phyloP scores from a whole-genome alignment of 2,888 invertebrate species.

The Temnothorax rugatulus region DNA sequence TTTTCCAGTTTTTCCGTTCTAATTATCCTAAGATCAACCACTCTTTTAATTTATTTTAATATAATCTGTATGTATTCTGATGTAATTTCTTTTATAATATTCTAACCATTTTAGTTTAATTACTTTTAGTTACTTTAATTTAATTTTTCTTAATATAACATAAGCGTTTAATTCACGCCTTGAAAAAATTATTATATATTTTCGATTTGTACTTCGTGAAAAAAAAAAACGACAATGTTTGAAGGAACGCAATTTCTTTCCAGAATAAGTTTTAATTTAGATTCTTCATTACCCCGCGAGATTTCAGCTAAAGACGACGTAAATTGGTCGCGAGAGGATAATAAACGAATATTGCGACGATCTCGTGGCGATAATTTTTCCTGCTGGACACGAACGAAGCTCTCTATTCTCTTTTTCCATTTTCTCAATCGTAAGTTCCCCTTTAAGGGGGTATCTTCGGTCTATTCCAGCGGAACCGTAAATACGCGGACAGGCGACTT shows the following conservation, averaged over 20 bases:
- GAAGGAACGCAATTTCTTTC: background rate
- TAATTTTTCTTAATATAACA: background rate
- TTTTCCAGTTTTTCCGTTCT: background rate
- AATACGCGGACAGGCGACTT: slow-evolving; percentile 60
- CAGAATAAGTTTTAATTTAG: background rate
- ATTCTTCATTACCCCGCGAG: background rate
- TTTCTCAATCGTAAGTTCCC: slow-evolving; percentile 28
- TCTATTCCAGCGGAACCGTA: slow-evolving; percentile 38
- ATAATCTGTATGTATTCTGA: background rate
- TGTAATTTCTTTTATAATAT: background rate
- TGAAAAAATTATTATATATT: background rate
- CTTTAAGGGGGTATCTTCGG: slow-evolving; percentile 39
- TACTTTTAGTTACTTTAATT: background rate
- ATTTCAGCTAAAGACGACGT: background rate
- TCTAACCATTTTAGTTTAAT: background rate
- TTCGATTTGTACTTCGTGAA: background rate
- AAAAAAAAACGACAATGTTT: background rate
- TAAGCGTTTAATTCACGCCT: background rate
- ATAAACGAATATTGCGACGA: slow-evolving; percentile 26
- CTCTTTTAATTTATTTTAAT: background rate
- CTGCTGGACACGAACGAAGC: background rate
- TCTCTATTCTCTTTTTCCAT: slow-evolving; percentile 30
- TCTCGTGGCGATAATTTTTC: background rate
- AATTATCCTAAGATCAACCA: too few species aligned
- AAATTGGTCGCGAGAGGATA: background rate